A percentile compares a stretch with the other conserved stretches of the same genome.
phyloP scores from a whole-genome alignment of 2,113 vertebrate genomes.

The Ciconia maguari region DNA sequence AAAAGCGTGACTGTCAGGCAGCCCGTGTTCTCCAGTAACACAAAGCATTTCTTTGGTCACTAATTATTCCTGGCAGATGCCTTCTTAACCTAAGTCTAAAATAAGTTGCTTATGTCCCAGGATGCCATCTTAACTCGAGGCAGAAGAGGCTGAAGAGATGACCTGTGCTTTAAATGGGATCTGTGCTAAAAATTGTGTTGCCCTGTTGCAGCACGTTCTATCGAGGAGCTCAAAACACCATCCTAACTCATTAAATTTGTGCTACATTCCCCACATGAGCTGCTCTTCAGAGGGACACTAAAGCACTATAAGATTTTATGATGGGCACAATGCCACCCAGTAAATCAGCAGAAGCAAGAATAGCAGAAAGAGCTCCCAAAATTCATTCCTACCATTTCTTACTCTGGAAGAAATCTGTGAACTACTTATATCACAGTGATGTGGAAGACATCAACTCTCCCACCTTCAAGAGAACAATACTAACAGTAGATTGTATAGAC shows the following conservation, averaged over 20 bases:
- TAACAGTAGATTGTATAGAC: fast-evolving
- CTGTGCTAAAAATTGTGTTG: not conserved
- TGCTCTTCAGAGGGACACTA: not conserved
- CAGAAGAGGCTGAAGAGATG: not conserved
- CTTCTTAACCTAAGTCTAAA: not conserved
- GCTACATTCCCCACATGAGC: fast-evolving
- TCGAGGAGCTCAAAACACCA: not conserved
- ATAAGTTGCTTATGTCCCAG: not conserved
- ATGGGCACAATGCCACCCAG: not conserved
- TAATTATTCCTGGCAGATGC: not conserved
- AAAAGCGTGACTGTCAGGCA: not conserved
- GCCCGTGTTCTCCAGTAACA: not conserved
- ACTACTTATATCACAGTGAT: not conserved
- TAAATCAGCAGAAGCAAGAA: not conserved
- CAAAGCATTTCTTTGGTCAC: not conserved
- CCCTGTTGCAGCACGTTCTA: not conserved
- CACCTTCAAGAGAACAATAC: too few relatives aligned
- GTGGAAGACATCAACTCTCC: not conserved
- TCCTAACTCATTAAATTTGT: too few relatives aligned
- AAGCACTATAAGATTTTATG: not conserved
- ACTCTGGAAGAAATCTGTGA: not conserved
- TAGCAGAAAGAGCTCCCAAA: not conserved
- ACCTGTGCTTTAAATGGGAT: not conserved
- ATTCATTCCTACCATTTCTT: not conserved
- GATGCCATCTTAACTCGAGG: not conserved